These are phyloP conservation scores for Neoascia interrupta DNA, from an alignment of 2,888 invertebrate species.

Conservation along the genomic window DNA sequence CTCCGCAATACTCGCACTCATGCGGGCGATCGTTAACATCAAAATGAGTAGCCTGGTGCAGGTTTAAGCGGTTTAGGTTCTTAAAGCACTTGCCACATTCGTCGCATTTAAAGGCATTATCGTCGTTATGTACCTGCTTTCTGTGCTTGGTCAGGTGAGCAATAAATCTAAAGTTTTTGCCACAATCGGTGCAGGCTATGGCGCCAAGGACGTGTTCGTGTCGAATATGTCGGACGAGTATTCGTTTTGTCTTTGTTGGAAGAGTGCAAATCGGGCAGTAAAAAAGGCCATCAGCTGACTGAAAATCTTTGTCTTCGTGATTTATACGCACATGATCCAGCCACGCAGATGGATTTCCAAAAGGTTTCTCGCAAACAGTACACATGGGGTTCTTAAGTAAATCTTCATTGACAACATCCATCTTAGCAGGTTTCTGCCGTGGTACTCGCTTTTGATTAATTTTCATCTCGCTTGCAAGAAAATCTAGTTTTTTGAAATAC, in stretches of 20 bases:
- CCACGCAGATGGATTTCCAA: background rate
- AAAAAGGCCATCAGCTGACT: slow-evolving; percentile 4
- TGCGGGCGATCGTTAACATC: slow-evolving; percentile 15
- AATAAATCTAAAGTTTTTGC: slow-evolving; percentile 1
- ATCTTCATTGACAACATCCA: background rate
- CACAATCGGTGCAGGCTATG: slow-evolving; percentile 10
- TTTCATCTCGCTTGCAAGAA: too few relatives aligned
- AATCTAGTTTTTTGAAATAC: slow-evolving; percentile 75
- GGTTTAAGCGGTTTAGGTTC: slow-evolving; percentile 1
- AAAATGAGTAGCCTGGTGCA: slow-evolving; percentile 5
- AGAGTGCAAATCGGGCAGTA: slow-evolving; percentile 8
- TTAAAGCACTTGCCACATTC: slow-evolving; percentile 20
- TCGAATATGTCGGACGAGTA: slow-evolving; percentile 3
- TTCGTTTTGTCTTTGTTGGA: slow-evolving; percentile 7
- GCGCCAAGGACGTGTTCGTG: background rate
- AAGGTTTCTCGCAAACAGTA: background rate
- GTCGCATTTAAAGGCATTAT: slow-evolving; percentile 8
- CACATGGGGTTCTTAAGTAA: background rate
- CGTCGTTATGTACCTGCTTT: slow-evolving; percentile 5
- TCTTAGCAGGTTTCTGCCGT: background rate
- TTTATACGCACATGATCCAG: slow-evolving; percentile 11
- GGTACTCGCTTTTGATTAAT: too few relatives aligned
- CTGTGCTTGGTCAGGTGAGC: background rate
- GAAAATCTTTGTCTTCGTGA: slow-evolving; percentile 2
- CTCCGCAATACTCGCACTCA: background rate